Percentiles rank a stretch among this genome's conserved stretches.
phyloP scores from a whole-genome alignment of 2,113 vertebrate genomes.

The Alligator sinensis region DNA sequence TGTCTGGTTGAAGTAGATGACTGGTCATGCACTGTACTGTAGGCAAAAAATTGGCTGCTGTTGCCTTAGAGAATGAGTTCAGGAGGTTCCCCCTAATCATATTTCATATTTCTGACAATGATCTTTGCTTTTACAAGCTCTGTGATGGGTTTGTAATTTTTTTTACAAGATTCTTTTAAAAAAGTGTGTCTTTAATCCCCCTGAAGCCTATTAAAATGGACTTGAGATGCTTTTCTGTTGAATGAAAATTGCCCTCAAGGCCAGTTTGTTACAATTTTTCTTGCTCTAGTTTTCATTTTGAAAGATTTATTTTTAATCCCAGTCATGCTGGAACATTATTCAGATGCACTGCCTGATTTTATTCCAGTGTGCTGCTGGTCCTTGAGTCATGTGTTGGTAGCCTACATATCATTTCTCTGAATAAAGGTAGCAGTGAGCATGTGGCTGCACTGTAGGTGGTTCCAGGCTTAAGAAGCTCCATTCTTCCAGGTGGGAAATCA shows the following conservation, averaged over 20 bases:
- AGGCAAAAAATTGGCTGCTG: neutral
- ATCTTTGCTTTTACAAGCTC: slow-evolving; percentile 67
- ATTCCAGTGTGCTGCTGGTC: slow-evolving; percentile 1
- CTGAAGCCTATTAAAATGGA: slow-evolving; percentile 49
- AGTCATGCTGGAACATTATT: slow-evolving; percentile 30
- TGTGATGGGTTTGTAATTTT: slow-evolving; percentile 25
- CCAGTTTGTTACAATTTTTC: slow-evolving; percentile 53
- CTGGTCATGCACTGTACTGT: neutral
- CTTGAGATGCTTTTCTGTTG: slow-evolving; percentile 52
- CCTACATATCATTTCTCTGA: neutral
- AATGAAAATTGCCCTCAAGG: slow-evolving; percentile 46
- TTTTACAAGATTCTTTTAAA: slow-evolving; percentile 58
- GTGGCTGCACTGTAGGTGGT: slow-evolving; percentile 74
- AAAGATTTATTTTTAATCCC: slow-evolving; percentile 66
- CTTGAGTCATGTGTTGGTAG: slow-evolving; percentile 8
- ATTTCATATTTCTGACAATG: slow-evolving; percentile 58
- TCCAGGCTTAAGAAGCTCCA: slow-evolving; percentile 51
- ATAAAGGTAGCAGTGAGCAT: slow-evolving; percentile 35
- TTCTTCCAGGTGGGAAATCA: slow-evolving; percentile 77
- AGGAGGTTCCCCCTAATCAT: slow-evolving; percentile 48
- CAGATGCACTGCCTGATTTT: slow-evolving; percentile 41
- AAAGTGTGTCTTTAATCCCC: slow-evolving; percentile 49
- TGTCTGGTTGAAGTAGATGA: slow-evolving; percentile 2
- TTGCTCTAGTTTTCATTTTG: slow-evolving; percentile 63
- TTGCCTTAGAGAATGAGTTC: slow-evolving; percentile 37